Evolutionary conservation across 2,888 invertebrate species (phyloP), one percentile per base, ranked within the genome.

Genomic region (Rhagium mordax): DNA sequence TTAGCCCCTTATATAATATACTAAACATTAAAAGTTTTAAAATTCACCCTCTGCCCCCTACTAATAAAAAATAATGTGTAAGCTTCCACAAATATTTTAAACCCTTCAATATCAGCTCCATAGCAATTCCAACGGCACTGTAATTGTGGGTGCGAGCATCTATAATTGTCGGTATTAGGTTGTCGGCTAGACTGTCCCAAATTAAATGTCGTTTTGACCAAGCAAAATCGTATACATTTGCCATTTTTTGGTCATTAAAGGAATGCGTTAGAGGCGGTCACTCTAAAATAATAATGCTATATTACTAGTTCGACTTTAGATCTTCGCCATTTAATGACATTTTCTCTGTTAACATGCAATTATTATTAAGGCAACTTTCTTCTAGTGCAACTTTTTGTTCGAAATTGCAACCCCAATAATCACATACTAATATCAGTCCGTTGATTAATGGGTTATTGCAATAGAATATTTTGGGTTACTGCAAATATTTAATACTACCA

Each of bases 61-160:
- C 47, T 41, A 57, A 47, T 55, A 66, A 66, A 16, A 8, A 55
- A n/a, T 16, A 10, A 47, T 61, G 10, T 20, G 20, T 47, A 47
- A 47, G 47, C 21, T 47, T 20, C 67, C 47, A 55, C 61, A 70
- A 10, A 55, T 61, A 49, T 62, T 48, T 51, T 72, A 55, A 75
- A 77, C 73, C 72, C 76, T 77, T 75, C 72, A 61, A 64, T 55
- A 70, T 53, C 20, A 10, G 41, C 59, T n/a, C 68, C 15, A 51
- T 47, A 41, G 33, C 41, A 60, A 53, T 60, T 29, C 49, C 4
- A 53, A 55, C 59, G 41, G 59, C 61, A 21, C 33, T 47, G 20
- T 79, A 78, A 79, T 79, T 76, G 74, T 55, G 62, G 74, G 76
- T 75, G 77, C 55, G 74, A 77, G 69, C 65, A 55, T 60, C 70